Evolutionary conservation across 2,888 invertebrate genomes (phyloP).

Genomic region (Macaria notata): DNA sequence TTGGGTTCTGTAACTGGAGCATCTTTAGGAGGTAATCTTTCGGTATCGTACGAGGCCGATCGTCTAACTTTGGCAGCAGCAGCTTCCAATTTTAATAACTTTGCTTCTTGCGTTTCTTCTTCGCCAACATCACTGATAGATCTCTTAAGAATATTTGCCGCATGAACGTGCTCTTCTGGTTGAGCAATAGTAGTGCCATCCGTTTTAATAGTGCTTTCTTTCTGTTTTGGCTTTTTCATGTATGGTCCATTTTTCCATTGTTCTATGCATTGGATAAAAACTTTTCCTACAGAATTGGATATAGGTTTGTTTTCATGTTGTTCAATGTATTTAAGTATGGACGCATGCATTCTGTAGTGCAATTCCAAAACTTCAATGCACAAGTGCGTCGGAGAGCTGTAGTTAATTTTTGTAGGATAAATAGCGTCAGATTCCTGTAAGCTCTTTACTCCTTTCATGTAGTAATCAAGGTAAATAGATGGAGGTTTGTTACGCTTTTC

Average conservation of each 20-base stretch:
- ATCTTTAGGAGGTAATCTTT: conserved; percentile 53
- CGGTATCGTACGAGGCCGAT: conserved; percentile 74
- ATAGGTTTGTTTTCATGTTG: conserved; percentile 87
- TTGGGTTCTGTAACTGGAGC: conserved; percentile 33
- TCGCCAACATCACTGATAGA: conserved; percentile 75
- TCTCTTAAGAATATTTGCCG: conserved; percentile 74
- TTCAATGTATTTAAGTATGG: conserved; percentile 93
- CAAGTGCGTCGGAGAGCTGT: conserved; percentile 90
- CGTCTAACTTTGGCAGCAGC: conserved; percentile 73
- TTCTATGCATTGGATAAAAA: conserved; percentile 82
- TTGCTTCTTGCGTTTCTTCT: conserved; percentile 67
- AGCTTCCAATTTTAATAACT: conserved; percentile 65
- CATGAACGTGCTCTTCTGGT: conserved; percentile 57
- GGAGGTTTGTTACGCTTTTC: conserved; percentile 92
- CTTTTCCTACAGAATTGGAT: conserved; percentile 80
- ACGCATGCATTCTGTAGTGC: conserved; percentile 92
- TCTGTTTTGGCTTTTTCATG: conserved; percentile 56
- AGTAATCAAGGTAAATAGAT: conserved; percentile 89
- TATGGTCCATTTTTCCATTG: conserved; percentile 73
- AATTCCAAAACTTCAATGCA: conserved; percentile 95
- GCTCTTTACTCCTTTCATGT: conserved; percentile 89
- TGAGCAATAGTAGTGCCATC: conserved; percentile 48
- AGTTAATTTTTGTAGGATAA: conserved; percentile 93
- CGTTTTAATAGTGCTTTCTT: conserved; percentile 47
- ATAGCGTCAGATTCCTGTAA: conserved; percentile 90